Evolutionary conservation across 2,113 vertebrate genomes (phyloP).

Genomic region (Otocyon megalotis): DNA sequence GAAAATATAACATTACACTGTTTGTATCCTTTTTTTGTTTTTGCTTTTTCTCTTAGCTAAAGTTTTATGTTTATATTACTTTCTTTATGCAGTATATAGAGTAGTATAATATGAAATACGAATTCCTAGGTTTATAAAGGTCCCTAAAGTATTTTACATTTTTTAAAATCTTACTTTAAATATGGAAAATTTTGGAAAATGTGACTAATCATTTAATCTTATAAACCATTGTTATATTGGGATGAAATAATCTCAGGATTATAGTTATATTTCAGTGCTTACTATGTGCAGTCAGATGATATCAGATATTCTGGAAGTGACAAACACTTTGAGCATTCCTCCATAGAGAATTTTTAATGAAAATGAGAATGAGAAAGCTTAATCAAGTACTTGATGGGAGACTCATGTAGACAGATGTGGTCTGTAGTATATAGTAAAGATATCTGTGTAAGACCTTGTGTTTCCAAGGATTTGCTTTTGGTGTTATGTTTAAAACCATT

Average conservation of each 20-base stretch:
- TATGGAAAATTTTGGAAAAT: background rate
- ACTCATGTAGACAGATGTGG: background rate
- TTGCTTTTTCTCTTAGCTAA: slow-evolving; percentile 3
- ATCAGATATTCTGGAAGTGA: background rate
- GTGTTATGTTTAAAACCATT: slow-evolving; percentile 1
- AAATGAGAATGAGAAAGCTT: slow-evolving; percentile 34
- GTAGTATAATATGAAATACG: background rate
- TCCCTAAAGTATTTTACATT: slow-evolving; percentile 18
- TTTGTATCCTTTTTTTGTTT: background rate
- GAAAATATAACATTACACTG: background rate
- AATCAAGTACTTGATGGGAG: background rate
- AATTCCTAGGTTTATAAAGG: background rate
- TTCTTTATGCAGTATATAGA: background rate
- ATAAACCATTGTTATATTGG: background rate
- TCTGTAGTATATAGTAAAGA: background rate
- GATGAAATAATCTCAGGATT: slow-evolving; percentile 47
- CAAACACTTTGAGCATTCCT: slow-evolving; percentile 31
- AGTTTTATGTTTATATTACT: background rate
- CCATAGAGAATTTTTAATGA: background rate
- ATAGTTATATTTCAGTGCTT: background rate
- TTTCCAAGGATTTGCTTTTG: background rate
- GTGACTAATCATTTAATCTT: slow-evolving; percentile 44
- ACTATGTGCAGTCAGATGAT: background rate
- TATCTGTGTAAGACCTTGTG: background rate
- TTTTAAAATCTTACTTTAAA: background rate